Evolutionary conservation across 37 sponge, comb jelly and placozoan genomes (phyloP).

Genomic region (Ephydatia muelleri): DNA sequence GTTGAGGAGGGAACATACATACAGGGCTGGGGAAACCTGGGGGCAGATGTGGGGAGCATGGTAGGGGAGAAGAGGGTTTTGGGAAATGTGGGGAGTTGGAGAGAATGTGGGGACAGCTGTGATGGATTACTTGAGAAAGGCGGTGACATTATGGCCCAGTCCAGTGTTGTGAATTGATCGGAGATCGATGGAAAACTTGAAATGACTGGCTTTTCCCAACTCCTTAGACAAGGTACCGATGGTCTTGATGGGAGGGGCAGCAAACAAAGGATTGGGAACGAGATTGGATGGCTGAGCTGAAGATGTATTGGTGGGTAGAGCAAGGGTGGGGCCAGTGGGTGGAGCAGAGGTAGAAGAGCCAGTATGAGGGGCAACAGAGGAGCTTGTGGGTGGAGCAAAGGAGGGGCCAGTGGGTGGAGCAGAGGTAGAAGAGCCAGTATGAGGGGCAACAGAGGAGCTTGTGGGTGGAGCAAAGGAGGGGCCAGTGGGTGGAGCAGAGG

Average conservation of each 20-base stretch:
- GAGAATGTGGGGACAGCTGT: no score
- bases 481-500: not conserved
- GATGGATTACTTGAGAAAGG: slow-evolving; percentile 23
- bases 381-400: not conserved
- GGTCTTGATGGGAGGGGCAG: not conserved
- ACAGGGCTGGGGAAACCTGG: no score
- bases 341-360: not conserved
- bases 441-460: not conserved
- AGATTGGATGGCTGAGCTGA: not conserved
- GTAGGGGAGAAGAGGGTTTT: no score
- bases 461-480: not conserved
- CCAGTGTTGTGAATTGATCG: slow-evolving; percentile 15
- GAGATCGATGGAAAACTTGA: slow-evolving; percentile 32
- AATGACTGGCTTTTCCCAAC: not conserved
- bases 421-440: not conserved
- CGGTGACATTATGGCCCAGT: not conserved
- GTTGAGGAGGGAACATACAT: no score
- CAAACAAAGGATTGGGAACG: not conserved
- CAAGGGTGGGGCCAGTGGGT: not conserved
- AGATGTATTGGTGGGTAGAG: slow-evolving; percentile 7
- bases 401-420: not conserved
- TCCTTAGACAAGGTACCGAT: not conserved
- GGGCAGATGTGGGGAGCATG: no score
- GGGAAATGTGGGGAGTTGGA: no score
- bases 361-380: not conserved